Evolutionary conservation across 2,113 vertebrate species (phyloP), one percentile per base, ranked within the genome.

Genomic region (Protomyctophum bolini): DNA sequence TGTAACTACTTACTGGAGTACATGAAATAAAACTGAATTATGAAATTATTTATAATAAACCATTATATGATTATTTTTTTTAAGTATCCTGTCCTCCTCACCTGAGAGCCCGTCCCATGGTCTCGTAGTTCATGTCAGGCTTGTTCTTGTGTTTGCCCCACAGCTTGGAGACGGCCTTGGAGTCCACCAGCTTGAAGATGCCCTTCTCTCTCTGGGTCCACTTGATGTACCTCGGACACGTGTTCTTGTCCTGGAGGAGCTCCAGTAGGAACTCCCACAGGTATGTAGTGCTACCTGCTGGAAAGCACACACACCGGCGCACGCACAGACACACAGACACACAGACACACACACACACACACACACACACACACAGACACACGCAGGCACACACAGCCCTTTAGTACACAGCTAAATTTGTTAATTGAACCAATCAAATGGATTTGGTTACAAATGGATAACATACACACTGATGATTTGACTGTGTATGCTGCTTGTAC

Each of bases 121-220:
- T 99, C 91, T 99, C 98, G 6, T 99, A 99, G 88, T 99, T 99
- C 98, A 99, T 99, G 87, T 99, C 98, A 1, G 98, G 98, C 73
- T 99, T 99, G 92, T 99, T 99, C 91, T 99, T 99, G 90, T 99
- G 97, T 83, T 98, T 98, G 3, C 98, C 97, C 97, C 98, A 99
- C 60, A 99, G 93, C 80, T 95, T 98, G 72, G 98, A 99, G 63
- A 99, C 97, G 0, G 96, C 98, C 90, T 99, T 99, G 0, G 98
- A 99, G 85, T 99, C 98, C 46, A 99, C 98, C 56, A 99, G 94
- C 68, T 99, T 99, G 83, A 99, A 99, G 87, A 99, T 99, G 76
- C 98, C 98, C 75, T 99, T 98, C 84, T 99, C 98, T 77, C 98
- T 92, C 91, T 99, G 97, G 8, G 98, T 99, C 97, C 98, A 99